Evolutionary conservation across 2,113 vertebrate genomes (phyloP).

Genomic region (Sebastes fasciatus): DNA sequence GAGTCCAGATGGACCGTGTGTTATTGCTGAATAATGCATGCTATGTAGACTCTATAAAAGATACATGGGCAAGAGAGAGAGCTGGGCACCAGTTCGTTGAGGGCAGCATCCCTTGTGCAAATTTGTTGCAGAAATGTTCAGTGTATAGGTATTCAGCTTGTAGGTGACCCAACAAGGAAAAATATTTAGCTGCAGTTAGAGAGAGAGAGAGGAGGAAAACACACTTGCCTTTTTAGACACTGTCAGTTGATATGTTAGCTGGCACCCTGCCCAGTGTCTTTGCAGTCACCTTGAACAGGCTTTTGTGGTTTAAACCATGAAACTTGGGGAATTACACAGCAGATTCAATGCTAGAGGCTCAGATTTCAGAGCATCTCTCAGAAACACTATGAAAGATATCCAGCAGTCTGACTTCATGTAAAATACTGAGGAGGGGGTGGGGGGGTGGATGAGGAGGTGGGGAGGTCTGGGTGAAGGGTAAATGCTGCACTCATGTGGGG

Average conservation of each 20-base stretch:
- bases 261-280: constrained; percentile 68
- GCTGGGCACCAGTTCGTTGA: constrained; percentile 59
- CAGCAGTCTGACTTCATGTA: constrained; percentile 59
- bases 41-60: constrained; percentile 83
- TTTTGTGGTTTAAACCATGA: constrained; percentile 72
- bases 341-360: constrained; percentile 70
- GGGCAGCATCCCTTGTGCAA: constrained; percentile 57
- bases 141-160: constrained; percentile 46
- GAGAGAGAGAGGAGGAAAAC: neutral
- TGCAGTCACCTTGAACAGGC: constrained; percentile 77
- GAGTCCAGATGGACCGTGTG: constrained; percentile 74
- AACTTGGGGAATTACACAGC: constrained; percentile 74
- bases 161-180: constrained; percentile 53
- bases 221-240: constrained; percentile 53
- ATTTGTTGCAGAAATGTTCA: constrained; percentile 47
- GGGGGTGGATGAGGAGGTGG: neutral
- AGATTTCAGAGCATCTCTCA: constrained; percentile 67
- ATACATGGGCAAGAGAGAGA: constrained; percentile 73
- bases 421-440: constrained; percentile 34
- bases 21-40: constrained; percentile 83
- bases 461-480: constrained; percentile 73
- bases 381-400: constrained; percentile 65
- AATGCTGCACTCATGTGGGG: constrained; percentile 83
- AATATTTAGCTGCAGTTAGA: constrained; percentile 52
- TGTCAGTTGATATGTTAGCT: constrained; percentile 68